These are phyloP conservation scores for Orientallactaga bullata DNA, from an alignment of 2,113 vertebrate species.

Conservation along the genomic window DNA sequence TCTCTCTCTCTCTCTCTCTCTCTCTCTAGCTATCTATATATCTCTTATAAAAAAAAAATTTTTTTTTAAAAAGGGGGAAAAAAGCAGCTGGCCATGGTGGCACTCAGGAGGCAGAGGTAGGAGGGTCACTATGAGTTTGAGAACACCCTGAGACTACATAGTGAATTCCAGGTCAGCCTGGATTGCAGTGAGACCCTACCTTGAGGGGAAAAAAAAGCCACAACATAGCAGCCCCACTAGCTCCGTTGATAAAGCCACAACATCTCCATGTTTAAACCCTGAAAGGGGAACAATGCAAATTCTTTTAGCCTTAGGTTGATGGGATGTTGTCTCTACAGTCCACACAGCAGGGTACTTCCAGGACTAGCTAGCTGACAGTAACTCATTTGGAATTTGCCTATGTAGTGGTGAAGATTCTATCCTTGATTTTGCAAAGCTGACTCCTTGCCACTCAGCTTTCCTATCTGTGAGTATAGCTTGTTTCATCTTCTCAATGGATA, in stretches of 20 bases:
- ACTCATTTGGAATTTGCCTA: background rate
- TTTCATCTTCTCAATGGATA: background rate
- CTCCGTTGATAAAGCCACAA: rapidly evolving
- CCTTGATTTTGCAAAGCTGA: background rate
- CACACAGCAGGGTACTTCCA: background rate
- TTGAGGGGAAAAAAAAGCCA: background rate
- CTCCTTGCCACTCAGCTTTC: background rate
- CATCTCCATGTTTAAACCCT: no score
- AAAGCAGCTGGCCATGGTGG: no score
- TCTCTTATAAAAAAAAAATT: no score
- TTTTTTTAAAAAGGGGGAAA: no score
- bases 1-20: no score
- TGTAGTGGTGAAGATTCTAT: background rate
- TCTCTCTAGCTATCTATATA: no score
- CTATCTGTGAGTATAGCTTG: background rate
- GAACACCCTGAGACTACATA: no score
- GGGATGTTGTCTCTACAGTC: background rate
- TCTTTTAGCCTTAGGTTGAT: background rate
- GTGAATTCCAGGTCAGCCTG: no score
- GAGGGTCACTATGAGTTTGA: no score
- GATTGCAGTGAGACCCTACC: no score
- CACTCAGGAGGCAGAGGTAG: no score
- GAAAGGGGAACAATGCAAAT: background rate
- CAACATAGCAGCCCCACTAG: no score
- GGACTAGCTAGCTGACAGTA: background rate